Base-by-base conservation (phyloP, 2,797 vertebrate species). In the Erithacus rubecula region DNA sequence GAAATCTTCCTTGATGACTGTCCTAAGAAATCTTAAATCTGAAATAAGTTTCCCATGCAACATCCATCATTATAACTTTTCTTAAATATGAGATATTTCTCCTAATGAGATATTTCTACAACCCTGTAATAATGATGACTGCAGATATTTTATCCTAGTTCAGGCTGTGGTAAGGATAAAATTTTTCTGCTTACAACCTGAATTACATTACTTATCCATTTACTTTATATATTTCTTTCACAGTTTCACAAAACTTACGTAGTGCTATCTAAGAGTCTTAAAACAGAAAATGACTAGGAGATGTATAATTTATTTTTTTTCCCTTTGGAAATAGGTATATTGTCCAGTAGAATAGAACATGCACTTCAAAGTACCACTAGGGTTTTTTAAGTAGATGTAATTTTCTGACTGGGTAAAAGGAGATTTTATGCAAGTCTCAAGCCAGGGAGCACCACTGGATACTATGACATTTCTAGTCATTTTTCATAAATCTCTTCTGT, bases 61-160 rank as follows among this genome's bases (percentile, higher is more conserved):
- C 4, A 7, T 89, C 21, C 5, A 9, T 49, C 15, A 10, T 82
- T 79, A 21, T 10, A 21, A 16, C 17, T 65, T 79, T 62, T 27
- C 13, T 51, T 29, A 27, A 70, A 36, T 4, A 3, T 22, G 32
- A 44, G 12, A 4, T 46, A 58, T 74, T 67, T 74, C 17, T 72
- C 15, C 15, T 65, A 23, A 6, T 34, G 16, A 72, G 37, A 5
- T 77, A 43, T 4, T 90, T 78, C 15, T 49, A 11, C 19, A 53
- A 26, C 22, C 34, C 49, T 0, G 0, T 37, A 27, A 1, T 65
- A 20, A 44, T 62, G 11, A 58, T 89, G 17, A 43, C 6, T 11
- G 88, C 27, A 26, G 51, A 36, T 83, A 46, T 51, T 85, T 87
- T 68, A 75, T 6, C 3, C 12, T 74, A 29, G 6, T 75, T 59